Evolutionary conservation across 2,797 vertebrate genomes (phyloP), one percentile per base, ranked within the genome.

Genomic region (Coluber constrictor): DNA sequence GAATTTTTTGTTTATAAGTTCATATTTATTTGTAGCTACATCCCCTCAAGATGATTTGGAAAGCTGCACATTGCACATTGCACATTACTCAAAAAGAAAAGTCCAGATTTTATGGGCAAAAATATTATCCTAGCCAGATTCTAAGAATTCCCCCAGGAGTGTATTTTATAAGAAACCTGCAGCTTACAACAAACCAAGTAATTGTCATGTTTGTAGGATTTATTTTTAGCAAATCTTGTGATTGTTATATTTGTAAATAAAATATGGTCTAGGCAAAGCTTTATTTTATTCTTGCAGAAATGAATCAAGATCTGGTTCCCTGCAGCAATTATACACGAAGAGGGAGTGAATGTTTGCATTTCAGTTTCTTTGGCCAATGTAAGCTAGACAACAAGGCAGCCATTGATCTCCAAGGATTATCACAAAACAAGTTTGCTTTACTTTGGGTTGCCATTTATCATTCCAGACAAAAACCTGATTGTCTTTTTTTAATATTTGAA

Each of bases 121-220:
- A 95, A 90, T 88, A 94, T 95, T 90, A 61, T 87, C 92, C 92
- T 91, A 92, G 29, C 55, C 47, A 25, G 87, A 20, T 11, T 57
- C 87, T 56, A 94, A 90, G 43, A 95, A 90, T 15, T 93, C 87
- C 89, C 94, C 87, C 60, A 94, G 91, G 93, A 94, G 37, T 74
- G 92, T 51, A 66, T 94, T 96, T 91, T 59, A 96, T 95, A 94
- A 89, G 61, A 86, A 92, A 95, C 92, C 94, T 95, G 92, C 94
- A 93, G 55, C 95, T 96, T 96, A 95, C 94, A 95, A 96, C 95
- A 96, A 96, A 95, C 94, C 95, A 94, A 95, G 93, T 94, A 96
- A 97, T 95, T 94, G 1, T 91, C 88, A 18, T 95, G n/a, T 94
- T 95, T 94, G 91, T 89, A 95, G 89, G 27, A 94, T 92, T 96